Evolutionary conservation across 2,888 invertebrate genomes (phyloP).

Genomic region (Erebia aethiops): DNA sequence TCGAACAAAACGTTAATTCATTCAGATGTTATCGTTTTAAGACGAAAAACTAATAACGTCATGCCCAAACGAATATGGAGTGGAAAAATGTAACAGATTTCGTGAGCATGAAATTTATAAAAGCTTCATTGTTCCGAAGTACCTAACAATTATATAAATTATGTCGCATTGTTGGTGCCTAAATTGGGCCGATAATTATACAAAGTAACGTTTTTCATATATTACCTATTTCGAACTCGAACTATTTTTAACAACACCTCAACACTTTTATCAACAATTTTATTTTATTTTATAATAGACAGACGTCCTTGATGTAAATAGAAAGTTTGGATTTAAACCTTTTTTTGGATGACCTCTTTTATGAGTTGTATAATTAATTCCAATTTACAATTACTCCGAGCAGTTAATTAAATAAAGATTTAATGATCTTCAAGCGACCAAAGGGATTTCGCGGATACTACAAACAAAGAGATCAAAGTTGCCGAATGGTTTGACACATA

Average conservation of each 20-base stretch:
- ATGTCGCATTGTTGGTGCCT: conserved; percentile 2
- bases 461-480: conserved; percentile 64
- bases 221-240: background rate
- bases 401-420: background rate
- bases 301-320: background rate
- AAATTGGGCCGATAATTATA: background rate
- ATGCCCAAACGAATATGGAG: conserved; percentile 49
- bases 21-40: conserved; percentile 78
- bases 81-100: conserved; percentile 38
- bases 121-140: conserved; percentile 26
- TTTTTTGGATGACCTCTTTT: background rate
- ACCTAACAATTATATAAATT: conserved; percentile 5
- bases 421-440: background rate
- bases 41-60: conserved; percentile 74
- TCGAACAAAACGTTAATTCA: conserved; percentile 68
- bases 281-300: background rate
- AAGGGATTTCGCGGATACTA: background rate
- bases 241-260: background rate
- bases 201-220: background rate
- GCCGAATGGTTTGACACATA: conserved; percentile 74
- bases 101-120: conserved; percentile 40
- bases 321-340: background rate
- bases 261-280: background rate
- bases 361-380: too few species aligned
- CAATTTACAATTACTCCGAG: background rate